Conservation (phyloP, 2,113 vertebrate species). For the Corydoras maculifer region DNA sequence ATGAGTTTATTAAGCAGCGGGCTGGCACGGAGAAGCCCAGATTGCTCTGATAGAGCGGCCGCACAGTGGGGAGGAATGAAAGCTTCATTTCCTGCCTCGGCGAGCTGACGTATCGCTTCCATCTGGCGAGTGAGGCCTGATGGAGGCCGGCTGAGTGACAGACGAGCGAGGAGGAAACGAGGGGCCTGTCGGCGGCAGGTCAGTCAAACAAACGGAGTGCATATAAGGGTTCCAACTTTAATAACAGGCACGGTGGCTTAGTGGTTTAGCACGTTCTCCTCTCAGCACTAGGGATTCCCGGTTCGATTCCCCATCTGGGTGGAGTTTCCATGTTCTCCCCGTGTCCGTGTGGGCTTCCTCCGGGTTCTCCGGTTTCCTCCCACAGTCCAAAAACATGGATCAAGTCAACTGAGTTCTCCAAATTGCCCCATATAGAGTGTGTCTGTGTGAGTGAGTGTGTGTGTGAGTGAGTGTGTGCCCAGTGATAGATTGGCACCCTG, state of each 20-base stretch:
- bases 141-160: conserved; percentile 35
- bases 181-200: conserved; percentile 26
- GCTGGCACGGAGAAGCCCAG: conserved; percentile 41
- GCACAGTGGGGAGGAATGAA: conserved; percentile 33
- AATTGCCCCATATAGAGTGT: too few species aligned
- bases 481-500: too few species aligned
- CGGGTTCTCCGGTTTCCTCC: too few species aligned
- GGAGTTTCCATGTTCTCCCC: too few species aligned
- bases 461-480: too few species aligned
- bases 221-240: not conserved
- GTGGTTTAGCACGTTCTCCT: too few species aligned
- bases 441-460: too few species aligned
- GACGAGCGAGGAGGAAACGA: conserved; percentile 55
- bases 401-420: too few species aligned
- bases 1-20: conserved; percentile 51
- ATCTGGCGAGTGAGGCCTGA: conserved; percentile 37
- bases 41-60: conserved; percentile 44
- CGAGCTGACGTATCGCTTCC: conserved; percentile 41
- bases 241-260: not conserved
- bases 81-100: conserved; percentile 51
- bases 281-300: too few species aligned
- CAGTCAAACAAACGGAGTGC: conserved; percentile 2
- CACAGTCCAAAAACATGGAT: too few species aligned
- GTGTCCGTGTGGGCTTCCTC: too few species aligned
- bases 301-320: too few species aligned